Conservation (phyloP, 2,113 vertebrate species). For the Scophthalmus maximus region DNA sequence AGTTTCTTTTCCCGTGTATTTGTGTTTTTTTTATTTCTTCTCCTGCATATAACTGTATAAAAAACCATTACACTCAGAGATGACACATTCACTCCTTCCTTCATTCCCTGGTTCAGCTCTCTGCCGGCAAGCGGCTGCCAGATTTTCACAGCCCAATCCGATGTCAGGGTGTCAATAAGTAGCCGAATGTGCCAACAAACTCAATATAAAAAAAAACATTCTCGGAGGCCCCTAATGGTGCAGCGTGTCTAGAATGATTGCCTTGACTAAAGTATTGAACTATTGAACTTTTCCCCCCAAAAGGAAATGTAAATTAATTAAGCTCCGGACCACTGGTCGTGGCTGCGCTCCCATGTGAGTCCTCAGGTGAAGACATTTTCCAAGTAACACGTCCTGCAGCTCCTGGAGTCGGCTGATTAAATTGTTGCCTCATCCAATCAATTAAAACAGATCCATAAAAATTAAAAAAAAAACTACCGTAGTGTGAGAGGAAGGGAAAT, state of each 20-base stretch:
- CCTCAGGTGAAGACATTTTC: constrained; percentile 37
- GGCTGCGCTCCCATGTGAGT: constrained; percentile 35
- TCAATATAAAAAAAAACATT: constrained; percentile 27
- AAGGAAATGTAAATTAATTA: constrained; percentile 61
- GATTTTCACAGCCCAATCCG: constrained; percentile 32
- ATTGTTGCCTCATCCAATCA: constrained; percentile 25
- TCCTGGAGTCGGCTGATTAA: constrained; percentile 27
- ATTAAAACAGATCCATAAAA: constrained; percentile 28
- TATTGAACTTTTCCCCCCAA: constrained; percentile 43
- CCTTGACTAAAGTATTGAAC: constrained; percentile 52
- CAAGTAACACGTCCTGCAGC: constrained; percentile 13
- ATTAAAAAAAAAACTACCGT: background rate
- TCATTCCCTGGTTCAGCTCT: constrained; percentile 15
- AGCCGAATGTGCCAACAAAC: constrained; percentile 52
- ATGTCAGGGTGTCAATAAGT: constrained; percentile 43
- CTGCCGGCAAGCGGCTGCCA: constrained; percentile 3
- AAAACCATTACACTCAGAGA: too few species aligned
- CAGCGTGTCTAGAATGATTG: constrained; percentile 47
- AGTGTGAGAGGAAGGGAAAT: constrained; percentile 1
- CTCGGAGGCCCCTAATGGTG: constrained; percentile 12
- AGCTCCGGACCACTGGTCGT: constrained; percentile 30
- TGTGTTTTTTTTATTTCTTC: too few species aligned
- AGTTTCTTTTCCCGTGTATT: too few species aligned
- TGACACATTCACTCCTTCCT: background rate
- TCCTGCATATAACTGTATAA: too few species aligned